Base-by-base conservation (phyloP, 2,113 vertebrate species). In the Bambusicola thoracicus region DNA sequence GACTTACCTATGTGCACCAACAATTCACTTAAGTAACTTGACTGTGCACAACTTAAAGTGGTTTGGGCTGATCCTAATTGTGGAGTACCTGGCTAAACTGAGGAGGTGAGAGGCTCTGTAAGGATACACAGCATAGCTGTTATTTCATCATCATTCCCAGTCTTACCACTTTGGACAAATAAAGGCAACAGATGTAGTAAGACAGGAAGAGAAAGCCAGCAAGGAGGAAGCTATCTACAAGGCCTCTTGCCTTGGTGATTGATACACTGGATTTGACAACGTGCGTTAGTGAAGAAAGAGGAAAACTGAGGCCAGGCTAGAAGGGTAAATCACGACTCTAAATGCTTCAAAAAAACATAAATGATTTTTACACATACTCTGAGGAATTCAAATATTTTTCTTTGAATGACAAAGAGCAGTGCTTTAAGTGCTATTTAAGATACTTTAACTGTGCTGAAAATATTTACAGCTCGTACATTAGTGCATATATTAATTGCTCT, bases 381-480 rank as follows among this genome's bases (percentile, higher is more conserved):
- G 13, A 32, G 80, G 10, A 94, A 91, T 81, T 53, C 56, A 67
- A 41, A 43, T 58, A 11, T 19, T 90, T 80, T 88, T 67, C 38
- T 87, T 30, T 53, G 43, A 87, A 15, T 36, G 72, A 75, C 22
- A 48, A 73, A 83, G 6, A 75, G 18, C 20, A 94, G n/a, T 53
- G 11, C 24, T 13, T 0, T 89, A 92, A 95, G 62, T 91, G 24
- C 8, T 87, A 43, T 91, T 85, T 94, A 79, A 85, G 66, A 79
- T 65, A 73, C 43, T 81, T 88, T 55, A n/a, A 53, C 43, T 48
- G 17, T 49, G 65, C 67, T 72, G 58, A 87, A 96, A 92, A 63
- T 91, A 93, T 91, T 92, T 89, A 92, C 78, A 79, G 10, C 27
- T 85, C 72, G 40, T 89, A 30, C 18, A 72, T 68, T 87, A 81